Percentiles rank a stretch among this genome's conserved stretches.
Evolutionary conservation across 53 echinoderm and acorn worm genomes (phyloP).

Genomic region (Paracentrotus lividus): DNA sequence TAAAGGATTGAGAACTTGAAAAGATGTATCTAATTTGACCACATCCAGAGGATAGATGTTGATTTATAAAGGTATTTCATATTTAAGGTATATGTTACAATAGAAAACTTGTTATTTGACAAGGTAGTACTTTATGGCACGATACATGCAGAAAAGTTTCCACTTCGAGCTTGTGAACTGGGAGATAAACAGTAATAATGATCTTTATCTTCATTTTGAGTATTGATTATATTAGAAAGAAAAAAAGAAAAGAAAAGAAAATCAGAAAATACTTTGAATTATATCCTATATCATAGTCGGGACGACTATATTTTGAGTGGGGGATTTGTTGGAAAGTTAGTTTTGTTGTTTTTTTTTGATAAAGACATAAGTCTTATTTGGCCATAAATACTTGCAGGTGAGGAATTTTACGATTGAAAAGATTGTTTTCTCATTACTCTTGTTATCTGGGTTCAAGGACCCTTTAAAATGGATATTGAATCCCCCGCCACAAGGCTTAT

Average conservation of each 20-base stretch:
- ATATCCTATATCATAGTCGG: too few species aligned
- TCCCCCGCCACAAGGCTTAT: too few species aligned
- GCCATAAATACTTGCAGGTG: too few species aligned
- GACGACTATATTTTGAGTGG: too few species aligned
- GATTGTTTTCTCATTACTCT: too few species aligned
- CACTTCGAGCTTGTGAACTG: neutral
- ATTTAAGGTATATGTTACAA: neutral
- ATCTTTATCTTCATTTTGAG: neutral
- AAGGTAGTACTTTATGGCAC: neutral
- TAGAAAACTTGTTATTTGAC: neutral
- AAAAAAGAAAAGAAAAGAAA: neutral
- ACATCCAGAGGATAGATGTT: constrained; percentile 1
- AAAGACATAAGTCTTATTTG: too few species aligned
- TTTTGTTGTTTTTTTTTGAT: too few species aligned
- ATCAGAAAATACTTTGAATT: neutral
- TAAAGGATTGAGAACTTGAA: neutral
- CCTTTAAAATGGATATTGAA: too few species aligned
- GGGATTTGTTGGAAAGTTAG: too few species aligned
- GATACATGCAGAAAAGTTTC: neutral
- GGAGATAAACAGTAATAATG: neutral
- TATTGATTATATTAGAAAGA: neutral
- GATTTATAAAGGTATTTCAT: neutral
- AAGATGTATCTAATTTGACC: neutral
- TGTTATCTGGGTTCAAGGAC: too few species aligned
- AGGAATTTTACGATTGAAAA: too few species aligned